Conservation (phyloP, 2,888 invertebrate genomes). For the Chalcis sispes region DNA sequence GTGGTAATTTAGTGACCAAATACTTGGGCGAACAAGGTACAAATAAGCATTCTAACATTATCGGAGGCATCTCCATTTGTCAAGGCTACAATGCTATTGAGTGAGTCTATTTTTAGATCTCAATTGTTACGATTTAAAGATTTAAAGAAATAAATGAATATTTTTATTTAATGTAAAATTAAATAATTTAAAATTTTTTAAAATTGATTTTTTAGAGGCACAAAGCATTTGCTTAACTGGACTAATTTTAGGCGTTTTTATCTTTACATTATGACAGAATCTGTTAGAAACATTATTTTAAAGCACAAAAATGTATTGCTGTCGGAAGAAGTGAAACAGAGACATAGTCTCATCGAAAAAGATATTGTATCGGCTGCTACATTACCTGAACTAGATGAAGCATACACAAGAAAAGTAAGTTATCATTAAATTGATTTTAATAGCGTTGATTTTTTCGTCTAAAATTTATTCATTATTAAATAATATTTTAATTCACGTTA, state of each 20-base stretch:
- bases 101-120: slow-evolving; percentile 81
- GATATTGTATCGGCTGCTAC: slow-evolving; percentile 92
- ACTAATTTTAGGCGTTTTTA: slow-evolving; percentile 93
- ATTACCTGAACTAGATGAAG: slow-evolving; percentile 91
- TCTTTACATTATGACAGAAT: slow-evolving; percentile 94
- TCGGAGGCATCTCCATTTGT: slow-evolving; percentile 94
- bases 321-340: slow-evolving; percentile 84
- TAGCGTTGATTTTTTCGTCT: too few species aligned
- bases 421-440: slow-evolving; percentile 25
- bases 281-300: slow-evolving; percentile 91
- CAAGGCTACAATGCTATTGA: slow-evolving; percentile 95
- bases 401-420: slow-evolving; percentile 83
- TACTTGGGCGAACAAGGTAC: slow-evolving; percentile 88
- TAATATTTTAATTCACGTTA: slow-evolving; percentile 67
- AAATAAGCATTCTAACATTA: slow-evolving; percentile 82
- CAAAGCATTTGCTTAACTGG: slow-evolving; percentile 90
- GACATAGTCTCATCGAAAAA: slow-evolving; percentile 85
- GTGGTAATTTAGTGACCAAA: slow-evolving; percentile 95
- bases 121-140: not conserved
- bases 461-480: not conserved
- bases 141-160: too few species aligned
- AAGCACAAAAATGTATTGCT: slow-evolving; percentile 87
- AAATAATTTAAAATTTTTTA: slow-evolving; percentile 6
- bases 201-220: slow-evolving; percentile 79
- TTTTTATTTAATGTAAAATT: slow-evolving; percentile 29